phyloP scores from a whole-genome alignment of 2,888 invertebrate genomes.

The Antheraea assamensis region DNA sequence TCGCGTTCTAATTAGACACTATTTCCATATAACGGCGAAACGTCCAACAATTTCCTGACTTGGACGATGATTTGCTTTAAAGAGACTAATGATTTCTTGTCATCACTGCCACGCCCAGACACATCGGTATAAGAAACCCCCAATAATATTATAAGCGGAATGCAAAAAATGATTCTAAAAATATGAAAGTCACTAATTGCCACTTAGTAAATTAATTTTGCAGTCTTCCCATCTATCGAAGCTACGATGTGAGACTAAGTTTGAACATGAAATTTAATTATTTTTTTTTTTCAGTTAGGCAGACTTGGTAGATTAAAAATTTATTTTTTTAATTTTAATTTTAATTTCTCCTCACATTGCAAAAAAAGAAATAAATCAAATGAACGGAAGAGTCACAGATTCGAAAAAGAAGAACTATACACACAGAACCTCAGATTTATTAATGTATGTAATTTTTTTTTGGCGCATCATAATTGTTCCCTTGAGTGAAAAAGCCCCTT shows the following conservation, averaged over 20 bases:
- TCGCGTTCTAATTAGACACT: too few relatives aligned
- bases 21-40: background rate
- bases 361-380: too few relatives aligned
- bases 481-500: too few relatives aligned
- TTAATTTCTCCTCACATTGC: too few relatives aligned
- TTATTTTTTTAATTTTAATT: too few relatives aligned
- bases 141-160: background rate
- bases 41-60: background rate
- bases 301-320: too few relatives aligned
- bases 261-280: background rate
- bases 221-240: constrained; percentile 35
- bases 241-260: background rate
- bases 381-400: too few relatives aligned
- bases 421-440: too few relatives aligned
- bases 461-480: too few relatives aligned
- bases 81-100: background rate
- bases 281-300: background rate
- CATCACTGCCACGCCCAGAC: background rate
- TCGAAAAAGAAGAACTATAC: too few relatives aligned
- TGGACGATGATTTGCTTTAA: background rate
- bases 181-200: constrained; percentile 40
- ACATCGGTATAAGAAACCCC: background rate
- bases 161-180: constrained; percentile 30
- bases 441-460: too few relatives aligned
- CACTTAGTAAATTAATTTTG: constrained; percentile 41